A percentile compares a stretch with the other conserved stretches of the same genome.
phyloP scores from a whole-genome alignment of 2,888 invertebrate genomes.

The Epistrophella euchroma region DNA sequence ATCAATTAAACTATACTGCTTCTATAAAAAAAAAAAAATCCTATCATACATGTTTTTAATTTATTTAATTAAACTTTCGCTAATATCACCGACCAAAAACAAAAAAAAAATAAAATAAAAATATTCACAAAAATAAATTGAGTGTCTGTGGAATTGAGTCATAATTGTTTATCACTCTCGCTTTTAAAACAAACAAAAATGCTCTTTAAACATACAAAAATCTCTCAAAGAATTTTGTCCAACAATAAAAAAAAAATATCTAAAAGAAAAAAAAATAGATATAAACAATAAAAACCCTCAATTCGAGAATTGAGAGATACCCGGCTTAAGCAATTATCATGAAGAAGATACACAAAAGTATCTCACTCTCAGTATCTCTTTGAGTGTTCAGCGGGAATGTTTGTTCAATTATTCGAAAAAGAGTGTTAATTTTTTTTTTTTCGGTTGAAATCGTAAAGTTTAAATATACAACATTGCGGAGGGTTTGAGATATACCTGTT shows the following conservation, averaged over 20 bases:
- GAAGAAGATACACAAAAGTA: conserved; percentile 70
- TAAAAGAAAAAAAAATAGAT: not conserved
- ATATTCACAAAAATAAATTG: conserved; percentile 20
- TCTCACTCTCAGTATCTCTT: conserved; percentile 74
- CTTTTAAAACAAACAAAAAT: conserved; percentile 1
- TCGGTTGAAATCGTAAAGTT: conserved; percentile 14
- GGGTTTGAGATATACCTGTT: conserved; percentile 16
- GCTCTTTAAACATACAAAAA: not conserved
- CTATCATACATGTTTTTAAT: conserved; percentile 33
- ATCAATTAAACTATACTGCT: conserved; percentile 18
- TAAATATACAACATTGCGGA: not conserved
- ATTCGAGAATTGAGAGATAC: not conserved
- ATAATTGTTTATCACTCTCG: conserved; percentile 15
- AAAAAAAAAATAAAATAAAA: not conserved
- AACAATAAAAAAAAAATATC: conserved; percentile 13
- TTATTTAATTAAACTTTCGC: conserved; percentile 36
- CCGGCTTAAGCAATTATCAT: conserved; percentile 44
- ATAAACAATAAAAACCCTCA: conserved; percentile 22
- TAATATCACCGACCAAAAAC: not conserved
- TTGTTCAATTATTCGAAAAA: conserved; percentile 25
- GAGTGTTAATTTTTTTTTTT: conserved; percentile 58
- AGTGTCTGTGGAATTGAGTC: not conserved
- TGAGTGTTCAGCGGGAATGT: conserved; percentile 64
- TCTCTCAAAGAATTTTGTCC: conserved; percentile 14
- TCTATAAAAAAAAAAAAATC: not conserved